Conservation (phyloP, 2,888 invertebrate species). For the Trachelus tabidus region DNA sequence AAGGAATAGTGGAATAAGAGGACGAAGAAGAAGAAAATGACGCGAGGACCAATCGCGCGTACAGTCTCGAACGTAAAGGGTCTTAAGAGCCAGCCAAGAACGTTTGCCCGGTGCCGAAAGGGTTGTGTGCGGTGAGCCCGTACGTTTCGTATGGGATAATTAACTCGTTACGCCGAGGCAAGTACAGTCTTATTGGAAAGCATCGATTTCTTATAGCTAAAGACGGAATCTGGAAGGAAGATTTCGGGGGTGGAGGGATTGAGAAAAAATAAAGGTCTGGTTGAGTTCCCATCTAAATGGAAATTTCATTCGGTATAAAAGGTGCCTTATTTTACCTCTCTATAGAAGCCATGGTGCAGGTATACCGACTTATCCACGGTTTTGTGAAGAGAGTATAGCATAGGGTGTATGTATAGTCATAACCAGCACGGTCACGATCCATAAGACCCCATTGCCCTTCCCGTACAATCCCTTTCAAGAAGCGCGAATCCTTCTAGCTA, state of each 20-base stretch:
- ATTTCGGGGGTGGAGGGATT: background rate
- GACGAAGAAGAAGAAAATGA: background rate
- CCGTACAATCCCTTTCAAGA: background rate
- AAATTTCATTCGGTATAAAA: background rate
- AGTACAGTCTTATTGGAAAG: background rate
- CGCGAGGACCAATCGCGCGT: background rate
- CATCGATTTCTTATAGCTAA: background rate
- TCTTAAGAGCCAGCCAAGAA: background rate
- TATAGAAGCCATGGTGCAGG: background rate
- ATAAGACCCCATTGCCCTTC: background rate
- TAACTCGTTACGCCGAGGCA: background rate
- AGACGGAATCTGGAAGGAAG: background rate
- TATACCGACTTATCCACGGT: background rate
- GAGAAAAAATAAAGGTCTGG: background rate
- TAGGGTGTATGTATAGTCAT: background rate
- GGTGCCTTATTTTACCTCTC: background rate
- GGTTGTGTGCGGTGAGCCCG: background rate
- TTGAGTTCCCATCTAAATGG: background rate
- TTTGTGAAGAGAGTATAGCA: background rate
- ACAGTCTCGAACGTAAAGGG: background rate
- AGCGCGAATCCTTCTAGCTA: background rate
- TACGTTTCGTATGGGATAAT: background rate
- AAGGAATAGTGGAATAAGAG: background rate
- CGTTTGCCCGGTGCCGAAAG: background rate
- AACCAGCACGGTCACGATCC: background rate